A percentile compares a stretch with the other conserved stretches of the same genome.
phyloP scores from a whole-genome alignment of 2,113 vertebrate species.

The Bubalus kerabau region DNA sequence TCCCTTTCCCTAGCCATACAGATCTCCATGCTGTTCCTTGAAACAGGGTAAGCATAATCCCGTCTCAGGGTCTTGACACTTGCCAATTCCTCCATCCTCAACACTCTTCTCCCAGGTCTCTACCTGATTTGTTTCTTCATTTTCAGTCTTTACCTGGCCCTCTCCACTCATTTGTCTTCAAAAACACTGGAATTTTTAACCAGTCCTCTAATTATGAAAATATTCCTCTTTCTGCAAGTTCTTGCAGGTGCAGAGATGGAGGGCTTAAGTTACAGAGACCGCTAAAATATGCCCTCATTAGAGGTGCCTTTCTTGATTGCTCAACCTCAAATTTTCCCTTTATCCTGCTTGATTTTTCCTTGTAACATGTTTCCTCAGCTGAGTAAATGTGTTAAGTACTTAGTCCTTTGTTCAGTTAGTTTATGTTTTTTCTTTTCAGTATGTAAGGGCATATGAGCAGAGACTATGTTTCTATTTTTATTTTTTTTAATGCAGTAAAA shows the following conservation, averaged over 20 bases:
- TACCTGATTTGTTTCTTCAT: not conserved
- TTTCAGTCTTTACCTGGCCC: not conserved
- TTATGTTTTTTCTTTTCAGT: not conserved
- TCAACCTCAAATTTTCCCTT: not conserved
- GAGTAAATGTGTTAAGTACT: not conserved
- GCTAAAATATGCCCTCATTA: not conserved
- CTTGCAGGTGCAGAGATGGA: not conserved
- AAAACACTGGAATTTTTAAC: not conserved
- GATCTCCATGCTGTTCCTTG: not conserved
- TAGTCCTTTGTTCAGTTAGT: not conserved
- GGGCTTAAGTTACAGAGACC: not conserved
- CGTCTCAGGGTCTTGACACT: not conserved
- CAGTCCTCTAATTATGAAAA: not conserved
- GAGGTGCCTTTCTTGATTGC: not conserved
- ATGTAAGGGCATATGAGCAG: not conserved
- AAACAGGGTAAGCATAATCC: not conserved
- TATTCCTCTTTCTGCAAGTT: not conserved
- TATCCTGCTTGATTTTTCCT: not conserved
- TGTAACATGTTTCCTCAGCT: not conserved
- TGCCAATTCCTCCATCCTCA: not conserved
- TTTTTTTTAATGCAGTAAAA: not conserved
- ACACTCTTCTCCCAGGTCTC: not conserved
- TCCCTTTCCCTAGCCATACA: not conserved
- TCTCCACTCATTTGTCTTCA: not conserved
- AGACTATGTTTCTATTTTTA: not conserved